These are phyloP conservation scores for Scaeva pyrastri DNA, from an alignment of 2,888 invertebrate species.

Conservation along the genomic window DNA sequence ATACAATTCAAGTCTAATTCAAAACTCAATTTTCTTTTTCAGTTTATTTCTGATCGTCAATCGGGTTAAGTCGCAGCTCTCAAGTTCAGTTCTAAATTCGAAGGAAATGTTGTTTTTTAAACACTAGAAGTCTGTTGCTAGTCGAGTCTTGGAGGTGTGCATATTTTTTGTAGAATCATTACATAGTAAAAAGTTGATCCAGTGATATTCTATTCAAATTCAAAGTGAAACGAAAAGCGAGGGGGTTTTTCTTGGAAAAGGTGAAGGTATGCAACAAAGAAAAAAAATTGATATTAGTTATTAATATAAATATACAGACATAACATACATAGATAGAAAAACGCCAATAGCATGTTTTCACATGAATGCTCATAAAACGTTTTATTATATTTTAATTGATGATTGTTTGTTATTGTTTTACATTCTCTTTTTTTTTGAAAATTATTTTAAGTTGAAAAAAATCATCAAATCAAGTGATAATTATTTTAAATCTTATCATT, in stretches of 20 bases:
- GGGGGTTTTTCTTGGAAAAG: slow-evolving; percentile 13
- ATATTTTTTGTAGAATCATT: neutral
- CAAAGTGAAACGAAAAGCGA: slow-evolving; percentile 1
- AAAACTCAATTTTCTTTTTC: neutral
- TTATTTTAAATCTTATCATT: too few relatives aligned
- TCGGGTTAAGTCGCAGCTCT: neutral
- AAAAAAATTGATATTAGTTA: neutral
- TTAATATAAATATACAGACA: neutral
- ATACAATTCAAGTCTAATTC: neutral
- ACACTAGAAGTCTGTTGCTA: neutral
- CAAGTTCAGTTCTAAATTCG: neutral
- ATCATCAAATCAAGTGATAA: too few relatives aligned
- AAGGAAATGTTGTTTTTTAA: slow-evolving; percentile 3
- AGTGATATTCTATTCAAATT: neutral
- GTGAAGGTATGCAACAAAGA: neutral
- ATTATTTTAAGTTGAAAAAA: too few relatives aligned
- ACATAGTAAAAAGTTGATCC: neutral
- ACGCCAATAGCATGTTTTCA: too few relatives aligned
- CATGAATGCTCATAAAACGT: too few relatives aligned
- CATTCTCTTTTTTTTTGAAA: too few relatives aligned
- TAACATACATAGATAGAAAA: too few relatives aligned
- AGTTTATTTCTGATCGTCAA: neutral
- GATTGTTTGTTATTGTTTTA: neutral
- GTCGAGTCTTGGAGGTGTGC: neutral
- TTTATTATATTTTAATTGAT: neutral